Evolutionary conservation across 2,797 vertebrate species (phyloP), one percentile per base, ranked within the genome.

Genomic region (Propithecus perrieri): DNA sequence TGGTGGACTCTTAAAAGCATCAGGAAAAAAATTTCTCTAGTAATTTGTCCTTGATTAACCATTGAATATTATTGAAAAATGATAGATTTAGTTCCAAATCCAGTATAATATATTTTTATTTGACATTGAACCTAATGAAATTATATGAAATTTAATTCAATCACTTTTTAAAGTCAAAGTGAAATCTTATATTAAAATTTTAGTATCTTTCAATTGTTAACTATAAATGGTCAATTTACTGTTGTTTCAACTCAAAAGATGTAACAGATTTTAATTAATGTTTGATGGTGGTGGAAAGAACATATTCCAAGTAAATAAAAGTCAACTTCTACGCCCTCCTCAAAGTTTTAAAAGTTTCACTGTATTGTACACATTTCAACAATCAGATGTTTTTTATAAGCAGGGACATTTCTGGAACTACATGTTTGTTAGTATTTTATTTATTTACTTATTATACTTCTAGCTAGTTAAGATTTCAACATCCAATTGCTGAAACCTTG

Each of bases 331-430:
- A 81, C 88, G 48, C 18, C 4, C 46, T 75, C 55, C 11, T 71
- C 61, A 55, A 55, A 38, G 24, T 46, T 83, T 79, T 48, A 79
- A 92, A 96, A 74, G 35, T 48, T 86, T 79, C 79, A 69, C 4
- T 85, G 33, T 78, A 28, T 38, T 72, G 11, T 22, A 96, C 83
- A 79, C 17, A 53, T 0, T 65, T 83, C 74, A 98, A 91, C 0
- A 4, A 89, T 93, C 74, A 97, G 50, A 59, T 97, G 74, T 87
- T 98, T 88, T 91, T 85, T 80, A 43, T n/a, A 83, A 95, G 88
- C 88, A 61, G 15, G 38, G 91, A 50, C 89, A 97, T 86, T 96
- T 76, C 94, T 97, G 79, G n/a, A 86, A 96, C 38, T 50, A 72
- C 95, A 95, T 85, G 53, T 38, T 83, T 98, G 26, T 67, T 76